These are phyloP conservation scores for Tapirus indicus DNA, from an alignment of 2,797 vertebrate species.

Conservation along the genomic window DNA sequence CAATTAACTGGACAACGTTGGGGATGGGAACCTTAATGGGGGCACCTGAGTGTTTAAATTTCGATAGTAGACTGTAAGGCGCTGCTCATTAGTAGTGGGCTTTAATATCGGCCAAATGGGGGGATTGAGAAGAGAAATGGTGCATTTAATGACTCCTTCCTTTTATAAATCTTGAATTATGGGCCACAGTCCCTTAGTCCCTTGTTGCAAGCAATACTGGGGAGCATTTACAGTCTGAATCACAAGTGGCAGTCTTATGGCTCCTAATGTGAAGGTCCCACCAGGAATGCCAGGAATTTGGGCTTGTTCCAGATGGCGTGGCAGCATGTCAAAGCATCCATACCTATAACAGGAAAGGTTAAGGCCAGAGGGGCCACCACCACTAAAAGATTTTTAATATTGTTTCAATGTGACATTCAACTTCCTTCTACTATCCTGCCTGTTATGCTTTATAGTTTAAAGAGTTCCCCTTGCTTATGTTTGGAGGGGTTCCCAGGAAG, in stretches of 20 bases:
- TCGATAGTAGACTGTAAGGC: too few species aligned
- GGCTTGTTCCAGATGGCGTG: background rate
- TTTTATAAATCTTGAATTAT: background rate
- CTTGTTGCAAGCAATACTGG: background rate
- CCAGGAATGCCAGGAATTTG: background rate
- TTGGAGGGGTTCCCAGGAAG: background rate
- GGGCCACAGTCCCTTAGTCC: background rate
- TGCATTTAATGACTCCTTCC: background rate
- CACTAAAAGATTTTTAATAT: background rate
- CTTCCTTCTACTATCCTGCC: background rate
- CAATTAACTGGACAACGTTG: too few species aligned
- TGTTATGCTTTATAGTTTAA: background rate
- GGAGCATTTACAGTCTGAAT: background rate
- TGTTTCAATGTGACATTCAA: background rate
- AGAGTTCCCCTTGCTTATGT: background rate
- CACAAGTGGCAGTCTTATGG: background rate
- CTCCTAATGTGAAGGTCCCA: background rate
- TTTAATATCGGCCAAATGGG: too few species aligned
- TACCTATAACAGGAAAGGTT: background rate
- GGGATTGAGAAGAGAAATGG: too few species aligned
- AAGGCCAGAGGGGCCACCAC: background rate
- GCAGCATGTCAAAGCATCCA: background rate
- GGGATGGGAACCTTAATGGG: too few species aligned
- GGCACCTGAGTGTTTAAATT: too few species aligned
- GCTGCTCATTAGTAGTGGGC: too few species aligned